phyloP scores from a whole-genome alignment of 2,888 invertebrate genomes.

The Liposcelis brunnea region DNA sequence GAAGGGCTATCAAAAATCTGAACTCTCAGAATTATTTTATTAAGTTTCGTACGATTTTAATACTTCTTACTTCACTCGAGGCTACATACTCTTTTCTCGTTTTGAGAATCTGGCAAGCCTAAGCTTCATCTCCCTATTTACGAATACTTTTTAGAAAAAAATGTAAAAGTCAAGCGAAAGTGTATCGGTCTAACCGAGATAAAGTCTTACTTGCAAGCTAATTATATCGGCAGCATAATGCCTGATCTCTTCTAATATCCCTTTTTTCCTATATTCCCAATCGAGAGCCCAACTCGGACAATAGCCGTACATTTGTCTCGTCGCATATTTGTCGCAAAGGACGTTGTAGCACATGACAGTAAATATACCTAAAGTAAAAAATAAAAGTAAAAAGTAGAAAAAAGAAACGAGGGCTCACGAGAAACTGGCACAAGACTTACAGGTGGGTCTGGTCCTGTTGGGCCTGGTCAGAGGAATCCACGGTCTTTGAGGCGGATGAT shows the following conservation, averaged over 20 bases:
- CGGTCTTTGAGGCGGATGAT: slow-evolving; percentile 81
- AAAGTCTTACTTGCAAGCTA: slow-evolving; percentile 45
- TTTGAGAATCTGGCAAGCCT: no score
- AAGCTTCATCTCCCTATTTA: no score
- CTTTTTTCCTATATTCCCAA: slow-evolving; percentile 97
- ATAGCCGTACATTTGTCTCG: slow-evolving; percentile 96
- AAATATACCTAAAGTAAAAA: slow-evolving; percentile 59
- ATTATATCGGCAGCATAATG: slow-evolving; percentile 96
- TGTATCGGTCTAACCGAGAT: no score
- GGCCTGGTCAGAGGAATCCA: slow-evolving; percentile 89
- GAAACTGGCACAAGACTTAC: slow-evolving; percentile 52
- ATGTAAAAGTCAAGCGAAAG: no score
- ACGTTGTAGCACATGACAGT: slow-evolving; percentile 99
- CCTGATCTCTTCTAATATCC: slow-evolving; percentile 89
- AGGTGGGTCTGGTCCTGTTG: slow-evolving; percentile 72
- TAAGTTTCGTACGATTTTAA: no score
- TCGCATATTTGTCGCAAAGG: slow-evolving; percentile 97
- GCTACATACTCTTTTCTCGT: no score
- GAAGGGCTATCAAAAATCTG: no score
- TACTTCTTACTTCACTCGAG: no score
- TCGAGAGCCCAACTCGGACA: slow-evolving; percentile 97
- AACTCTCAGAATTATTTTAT: no score
- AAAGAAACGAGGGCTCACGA: slow-evolving; percentile 7
- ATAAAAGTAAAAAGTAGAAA: slow-evolving; percentile 11
- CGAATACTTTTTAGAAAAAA: no score